Percentiles rank a stretch among this genome's conserved stretches.
Evolutionary conservation across 2,113 vertebrate genomes (phyloP).

Genomic region (Marmota flaviventris): DNA sequence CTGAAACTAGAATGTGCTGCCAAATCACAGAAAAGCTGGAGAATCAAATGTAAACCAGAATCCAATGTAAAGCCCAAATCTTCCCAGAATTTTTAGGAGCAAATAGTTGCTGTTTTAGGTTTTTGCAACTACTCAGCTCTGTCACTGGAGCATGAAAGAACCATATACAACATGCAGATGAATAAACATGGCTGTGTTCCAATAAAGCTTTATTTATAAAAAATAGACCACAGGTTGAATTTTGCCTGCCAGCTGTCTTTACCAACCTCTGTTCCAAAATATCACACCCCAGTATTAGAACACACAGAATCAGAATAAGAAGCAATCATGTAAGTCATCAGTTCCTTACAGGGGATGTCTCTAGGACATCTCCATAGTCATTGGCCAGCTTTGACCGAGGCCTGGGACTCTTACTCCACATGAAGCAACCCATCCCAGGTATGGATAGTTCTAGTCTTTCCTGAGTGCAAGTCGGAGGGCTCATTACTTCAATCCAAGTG

Average conservation of each 20-base stretch:
- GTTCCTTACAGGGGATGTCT: not conserved
- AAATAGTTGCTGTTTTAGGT: not conserved
- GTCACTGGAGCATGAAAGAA: not conserved
- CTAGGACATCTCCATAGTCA: not conserved
- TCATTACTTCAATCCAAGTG: not conserved
- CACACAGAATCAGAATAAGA: not conserved
- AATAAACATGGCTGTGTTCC: not conserved
- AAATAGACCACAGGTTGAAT: not conserved
- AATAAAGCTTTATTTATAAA: not conserved
- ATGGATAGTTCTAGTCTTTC: not conserved
- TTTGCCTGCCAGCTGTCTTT: not conserved
- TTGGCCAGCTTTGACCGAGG: not conserved
- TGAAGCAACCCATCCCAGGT: not conserved
- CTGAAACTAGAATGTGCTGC: not conserved
- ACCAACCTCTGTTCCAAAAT: not conserved
- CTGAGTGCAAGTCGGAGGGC: not conserved
- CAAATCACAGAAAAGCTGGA: not conserved
- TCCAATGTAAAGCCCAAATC: not conserved
- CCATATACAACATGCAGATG: not conserved
- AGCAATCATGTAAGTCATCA: not conserved
- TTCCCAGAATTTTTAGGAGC: not conserved
- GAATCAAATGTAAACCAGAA: too few species aligned
- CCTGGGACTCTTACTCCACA: not conserved
- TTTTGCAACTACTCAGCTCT: not conserved
- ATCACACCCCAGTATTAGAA: not conserved